A percentile compares a stretch with the other conserved stretches of the same genome.
These are phyloP conservation scores for Furcifer pardalis DNA, from an alignment of 2,797 vertebrate genomes.

Conservation along the genomic window DNA sequence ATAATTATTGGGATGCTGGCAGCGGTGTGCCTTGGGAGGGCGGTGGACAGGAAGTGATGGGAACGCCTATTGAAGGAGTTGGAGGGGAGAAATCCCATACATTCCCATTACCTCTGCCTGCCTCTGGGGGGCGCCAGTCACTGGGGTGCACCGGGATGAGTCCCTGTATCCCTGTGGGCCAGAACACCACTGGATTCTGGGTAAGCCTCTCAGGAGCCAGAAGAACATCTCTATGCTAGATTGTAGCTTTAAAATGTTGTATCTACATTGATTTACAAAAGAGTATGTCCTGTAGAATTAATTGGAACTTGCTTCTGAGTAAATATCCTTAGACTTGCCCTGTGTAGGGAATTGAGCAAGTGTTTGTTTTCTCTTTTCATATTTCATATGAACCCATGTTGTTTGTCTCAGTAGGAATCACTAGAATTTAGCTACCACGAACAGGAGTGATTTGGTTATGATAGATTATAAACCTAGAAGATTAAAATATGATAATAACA, in stretches of 20 bases:
- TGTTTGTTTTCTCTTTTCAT: background rate
- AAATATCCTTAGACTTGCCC: background rate
- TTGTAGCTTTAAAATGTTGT: background rate
- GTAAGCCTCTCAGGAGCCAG: no score
- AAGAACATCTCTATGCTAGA: background rate
- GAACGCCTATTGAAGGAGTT: no score
- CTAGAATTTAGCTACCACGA: background rate
- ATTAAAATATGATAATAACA: background rate
- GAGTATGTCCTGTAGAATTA: background rate
- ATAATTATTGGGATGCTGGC: no score
- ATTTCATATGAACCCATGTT: background rate
- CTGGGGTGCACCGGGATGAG: no score
- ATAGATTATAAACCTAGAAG: background rate
- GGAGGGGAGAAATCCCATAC: no score
- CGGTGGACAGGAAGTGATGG: no score
- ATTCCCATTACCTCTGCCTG: no score
- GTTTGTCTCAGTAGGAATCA: background rate
- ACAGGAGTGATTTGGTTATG: background rate
- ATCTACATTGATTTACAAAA: no score
- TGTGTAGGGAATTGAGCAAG: background rate
- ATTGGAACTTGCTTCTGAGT: background rate
- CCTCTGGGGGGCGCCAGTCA: no score
- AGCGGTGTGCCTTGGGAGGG: no score
- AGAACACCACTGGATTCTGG: no score
- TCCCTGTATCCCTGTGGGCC: no score